These are phyloP conservation scores for Anguilla marmorata DNA, from an alignment of 2,797 vertebrate genomes.

Conservation along the genomic window DNA sequence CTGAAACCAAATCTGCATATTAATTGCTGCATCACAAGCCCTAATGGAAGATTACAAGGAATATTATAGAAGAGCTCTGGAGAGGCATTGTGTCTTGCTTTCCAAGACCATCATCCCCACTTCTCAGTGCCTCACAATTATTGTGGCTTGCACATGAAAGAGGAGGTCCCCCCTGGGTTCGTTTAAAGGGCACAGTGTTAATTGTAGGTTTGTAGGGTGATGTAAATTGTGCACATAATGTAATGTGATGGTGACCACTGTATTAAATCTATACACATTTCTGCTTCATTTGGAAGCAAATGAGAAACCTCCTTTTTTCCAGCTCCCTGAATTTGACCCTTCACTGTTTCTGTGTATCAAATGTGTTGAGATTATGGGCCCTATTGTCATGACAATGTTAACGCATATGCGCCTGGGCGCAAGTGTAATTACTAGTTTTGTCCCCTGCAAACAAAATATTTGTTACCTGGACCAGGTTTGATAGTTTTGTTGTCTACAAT, in stretches of 20 bases:
- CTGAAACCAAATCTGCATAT: slow-evolving; percentile 78
- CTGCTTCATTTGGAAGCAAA: not conserved
- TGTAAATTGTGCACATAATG: slow-evolving; percentile 17
- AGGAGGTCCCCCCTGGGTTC: not conserved
- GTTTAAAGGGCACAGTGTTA: slow-evolving; percentile 27
- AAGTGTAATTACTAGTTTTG: too few species aligned
- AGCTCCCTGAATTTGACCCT: not conserved
- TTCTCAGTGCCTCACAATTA: slow-evolving; percentile 48
- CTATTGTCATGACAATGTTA: too few species aligned
- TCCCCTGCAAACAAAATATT: too few species aligned
- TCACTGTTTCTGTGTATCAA: slow-evolving; percentile 20
- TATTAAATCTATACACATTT: not conserved
- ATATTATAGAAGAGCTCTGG: slow-evolving; percentile 1
- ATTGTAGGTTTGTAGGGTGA: slow-evolving; percentile 28
- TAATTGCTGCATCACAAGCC: slow-evolving; percentile 49
- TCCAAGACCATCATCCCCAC: not conserved
- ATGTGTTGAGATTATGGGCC: slow-evolving; percentile 15
- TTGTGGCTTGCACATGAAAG: slow-evolving; percentile 17
- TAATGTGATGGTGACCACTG: not conserved
- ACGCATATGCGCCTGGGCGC: too few species aligned
- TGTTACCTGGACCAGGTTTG: too few species aligned
- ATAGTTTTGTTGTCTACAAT: too few species aligned
- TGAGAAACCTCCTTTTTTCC: not conserved
- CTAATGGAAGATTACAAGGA: slow-evolving; percentile 42
- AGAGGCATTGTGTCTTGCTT: not conserved